These are phyloP conservation scores for Sarcophaga bullata DNA, from an alignment of 1,140 invertebrate species.

Conservation along the genomic window DNA sequence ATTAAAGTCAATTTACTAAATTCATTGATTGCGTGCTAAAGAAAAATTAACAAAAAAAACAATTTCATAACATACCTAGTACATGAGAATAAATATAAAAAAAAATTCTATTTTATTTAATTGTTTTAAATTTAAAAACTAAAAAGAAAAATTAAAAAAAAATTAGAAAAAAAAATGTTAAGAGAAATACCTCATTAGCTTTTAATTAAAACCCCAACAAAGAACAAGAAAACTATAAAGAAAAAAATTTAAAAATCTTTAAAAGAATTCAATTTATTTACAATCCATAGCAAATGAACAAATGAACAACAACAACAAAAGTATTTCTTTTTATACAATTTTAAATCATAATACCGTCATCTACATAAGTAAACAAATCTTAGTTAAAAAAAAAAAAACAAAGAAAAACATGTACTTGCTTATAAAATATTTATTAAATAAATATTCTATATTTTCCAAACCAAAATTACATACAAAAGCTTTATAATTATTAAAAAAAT, in stretches of 20 bases:
- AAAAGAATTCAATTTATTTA: slow-evolving; percentile 8
- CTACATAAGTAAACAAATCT: not conserved
- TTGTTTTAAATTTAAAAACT: too few relatives aligned
- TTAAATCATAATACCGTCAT: not conserved
- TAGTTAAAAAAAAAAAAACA: not conserved
- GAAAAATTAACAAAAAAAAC: not conserved
- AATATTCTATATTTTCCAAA: not conserved
- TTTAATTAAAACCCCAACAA: slow-evolving; percentile 53
- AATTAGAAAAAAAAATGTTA: slow-evolving; percentile 5
- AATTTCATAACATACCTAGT: not conserved
- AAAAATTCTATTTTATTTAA: slow-evolving; percentile 11
- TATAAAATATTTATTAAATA: not conserved
- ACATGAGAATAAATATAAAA: not conserved
- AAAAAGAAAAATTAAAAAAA: too few relatives aligned
- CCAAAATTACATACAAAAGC: slow-evolving; percentile 42
- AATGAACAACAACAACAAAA: not conserved
- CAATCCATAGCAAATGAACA: not conserved
- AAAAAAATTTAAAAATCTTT: not conserved
- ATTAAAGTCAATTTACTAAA: slow-evolving; percentile 25
- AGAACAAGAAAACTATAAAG: not conserved
- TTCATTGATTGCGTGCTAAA: slow-evolving; percentile 24
- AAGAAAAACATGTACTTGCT: too few relatives aligned
- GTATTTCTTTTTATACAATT: slow-evolving; percentile 10
- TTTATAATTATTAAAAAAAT: slow-evolving; percentile 46
- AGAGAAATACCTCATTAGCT: slow-evolving; percentile 63